Base-by-base conservation (phyloP, 2,888 invertebrate species). In the Cosmopolites sordidus region DNA sequence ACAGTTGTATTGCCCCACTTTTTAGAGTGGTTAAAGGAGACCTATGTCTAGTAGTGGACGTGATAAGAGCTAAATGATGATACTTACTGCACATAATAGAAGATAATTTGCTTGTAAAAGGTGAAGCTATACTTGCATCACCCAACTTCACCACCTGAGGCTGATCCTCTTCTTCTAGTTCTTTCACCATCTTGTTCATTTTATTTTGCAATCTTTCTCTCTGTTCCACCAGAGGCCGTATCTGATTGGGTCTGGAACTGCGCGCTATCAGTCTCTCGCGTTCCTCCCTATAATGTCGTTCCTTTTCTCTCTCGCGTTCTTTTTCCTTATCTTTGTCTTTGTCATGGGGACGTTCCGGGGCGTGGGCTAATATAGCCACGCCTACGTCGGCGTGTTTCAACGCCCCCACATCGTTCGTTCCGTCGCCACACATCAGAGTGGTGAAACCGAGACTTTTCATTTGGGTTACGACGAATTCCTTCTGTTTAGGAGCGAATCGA, bases 341-440 rank as follows among this genome's bases (percentile, higher is more conserved):
- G 61, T 75, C 74, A 12, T 73, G 68, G 41, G 74, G 56, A 54
- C 77, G 77, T 66, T 84, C 84, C 1, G 91, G 87, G 0, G 88
- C 87, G 72, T 89, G 89, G 2, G 93, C 86, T 42, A 95, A 74
- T 64, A 95, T 86, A 0, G 95, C 94, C 14, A 95, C 94, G 42
- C 94, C 94, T n/a, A 84, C 96, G 75, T 99, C 89, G 27, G 99
- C 96, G 75, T 99, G 99, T 75, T 99, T 99, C 44, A 99, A 76
- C 2, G 96, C 96, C 14, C 99, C 99, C 9, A 99, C 99, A 76
- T 99, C 99, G 73, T 99, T 99, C 1, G 99, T 99, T 48, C 99
- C 99, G 76, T 99, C 99, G 1, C 99, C 99, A 70, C 99, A 99
- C 99, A 99, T 99, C 1, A 99, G 78, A 0, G 97, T 95, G 2